phyloP scores from a whole-genome alignment of 2,797 vertebrate species.

The Platalea minor region DNA sequence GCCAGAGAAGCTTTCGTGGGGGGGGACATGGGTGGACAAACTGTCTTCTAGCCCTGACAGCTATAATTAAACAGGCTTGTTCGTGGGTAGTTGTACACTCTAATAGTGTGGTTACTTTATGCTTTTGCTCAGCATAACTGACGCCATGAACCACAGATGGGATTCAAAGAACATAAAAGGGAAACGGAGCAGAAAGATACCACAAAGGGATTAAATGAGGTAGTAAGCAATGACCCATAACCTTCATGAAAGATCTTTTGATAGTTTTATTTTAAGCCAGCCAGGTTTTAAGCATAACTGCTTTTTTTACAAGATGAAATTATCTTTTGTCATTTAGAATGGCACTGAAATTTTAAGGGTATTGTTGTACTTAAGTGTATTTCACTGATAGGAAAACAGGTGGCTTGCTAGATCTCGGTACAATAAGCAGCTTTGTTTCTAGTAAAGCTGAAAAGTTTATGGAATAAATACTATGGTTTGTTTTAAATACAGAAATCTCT shows the following conservation, averaged over 20 bases:
- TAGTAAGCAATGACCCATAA: constrained; percentile 69
- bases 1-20: background rate
- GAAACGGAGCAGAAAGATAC: constrained; percentile 70
- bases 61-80: background rate
- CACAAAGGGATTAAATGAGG: constrained; percentile 67
- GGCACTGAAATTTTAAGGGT: background rate
- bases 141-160: background rate
- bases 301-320: background rate
- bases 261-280: constrained; percentile 36
- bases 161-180: constrained; percentile 36
- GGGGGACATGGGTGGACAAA: background rate
- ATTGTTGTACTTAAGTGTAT: background rate
- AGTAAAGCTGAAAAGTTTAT: background rate
- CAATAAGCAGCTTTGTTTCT: background rate
- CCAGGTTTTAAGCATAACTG: background rate
- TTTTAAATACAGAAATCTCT: background rate
- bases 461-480: background rate
- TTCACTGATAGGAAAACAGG: background rate
- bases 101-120: background rate
- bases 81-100: background rate
- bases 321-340: background rate
- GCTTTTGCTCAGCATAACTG: background rate
- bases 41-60: background rate
- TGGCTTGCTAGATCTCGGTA: background rate
- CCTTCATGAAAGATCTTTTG: constrained; percentile 29